phyloP scores from a whole-genome alignment of 2,797 vertebrate genomes.

The Acanthornis magna region DNA sequence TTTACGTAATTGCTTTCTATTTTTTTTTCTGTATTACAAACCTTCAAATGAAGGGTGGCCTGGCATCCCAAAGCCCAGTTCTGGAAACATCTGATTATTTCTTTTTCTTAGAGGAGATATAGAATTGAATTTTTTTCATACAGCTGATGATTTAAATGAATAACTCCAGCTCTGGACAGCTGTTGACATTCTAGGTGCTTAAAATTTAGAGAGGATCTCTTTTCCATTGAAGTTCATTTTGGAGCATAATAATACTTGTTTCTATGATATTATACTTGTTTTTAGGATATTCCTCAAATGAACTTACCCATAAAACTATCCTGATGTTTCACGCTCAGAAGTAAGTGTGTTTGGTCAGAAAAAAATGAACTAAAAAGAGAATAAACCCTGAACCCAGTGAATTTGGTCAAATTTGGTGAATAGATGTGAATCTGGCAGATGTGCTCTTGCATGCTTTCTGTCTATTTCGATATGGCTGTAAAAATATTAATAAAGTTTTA shows the following conservation, averaged over 20 bases:
- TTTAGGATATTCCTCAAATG: background rate
- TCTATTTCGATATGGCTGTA: background rate
- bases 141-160: background rate
- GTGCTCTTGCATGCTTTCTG: background rate
- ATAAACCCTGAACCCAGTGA: background rate
- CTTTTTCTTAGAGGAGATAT: background rate
- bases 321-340: background rate
- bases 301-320: background rate
- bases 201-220: background rate
- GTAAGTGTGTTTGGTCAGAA: background rate
- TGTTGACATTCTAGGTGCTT: background rate
- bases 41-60: background rate
- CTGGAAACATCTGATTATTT: background rate
- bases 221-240: background rate
- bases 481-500: fast-evolving
- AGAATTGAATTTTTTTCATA: background rate
- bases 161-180: background rate
- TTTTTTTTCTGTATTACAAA: background rate
- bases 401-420: background rate
- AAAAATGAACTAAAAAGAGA: background rate
- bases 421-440: background rate
- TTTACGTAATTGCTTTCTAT: background rate
- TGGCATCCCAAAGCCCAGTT: background rate
- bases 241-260: background rate
- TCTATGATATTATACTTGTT: background rate